These are phyloP conservation scores for Hepsetus odoe DNA, from an alignment of 2,113 vertebrate species.

Conservation along the genomic window DNA sequence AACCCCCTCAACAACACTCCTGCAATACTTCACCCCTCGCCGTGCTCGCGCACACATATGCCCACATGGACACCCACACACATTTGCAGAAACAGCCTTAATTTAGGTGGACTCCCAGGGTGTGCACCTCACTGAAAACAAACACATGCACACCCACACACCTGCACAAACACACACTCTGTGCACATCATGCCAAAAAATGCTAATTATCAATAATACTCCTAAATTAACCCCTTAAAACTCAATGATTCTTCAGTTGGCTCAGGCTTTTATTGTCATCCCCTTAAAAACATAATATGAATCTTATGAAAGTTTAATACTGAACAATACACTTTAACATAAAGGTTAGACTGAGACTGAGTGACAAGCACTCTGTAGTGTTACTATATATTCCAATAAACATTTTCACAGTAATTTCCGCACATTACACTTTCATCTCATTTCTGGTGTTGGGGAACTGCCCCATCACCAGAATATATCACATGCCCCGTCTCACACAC, in stretches of 20 bases:
- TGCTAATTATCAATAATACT: not conserved
- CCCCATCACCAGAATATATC: no score
- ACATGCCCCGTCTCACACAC: no score
- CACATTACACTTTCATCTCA: no score
- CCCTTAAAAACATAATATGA: not conserved
- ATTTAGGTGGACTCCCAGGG: not conserved
- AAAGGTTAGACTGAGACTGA: no score
- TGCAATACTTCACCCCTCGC: conserved; percentile 7
- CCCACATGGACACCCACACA: conserved; percentile 1
- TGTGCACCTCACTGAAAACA: no score
- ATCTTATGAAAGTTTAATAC: not conserved
- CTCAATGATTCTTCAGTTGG: not conserved
- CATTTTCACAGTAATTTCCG: no score
- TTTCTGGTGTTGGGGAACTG: no score
- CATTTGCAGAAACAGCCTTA: not conserved
- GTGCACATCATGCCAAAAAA: not conserved
- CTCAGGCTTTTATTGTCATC: not conserved
- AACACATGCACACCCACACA: no score
- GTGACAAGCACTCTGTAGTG: no score
- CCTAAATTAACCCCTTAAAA: not conserved
- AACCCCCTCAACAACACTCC: conserved; percentile 33
- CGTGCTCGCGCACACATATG: not conserved
- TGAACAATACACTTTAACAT: no score
- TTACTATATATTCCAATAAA: no score
- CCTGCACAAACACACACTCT: not conserved